Base-by-base conservation (phyloP, 2,797 vertebrate genomes). In the Paramormyrops hopkinsi region DNA sequence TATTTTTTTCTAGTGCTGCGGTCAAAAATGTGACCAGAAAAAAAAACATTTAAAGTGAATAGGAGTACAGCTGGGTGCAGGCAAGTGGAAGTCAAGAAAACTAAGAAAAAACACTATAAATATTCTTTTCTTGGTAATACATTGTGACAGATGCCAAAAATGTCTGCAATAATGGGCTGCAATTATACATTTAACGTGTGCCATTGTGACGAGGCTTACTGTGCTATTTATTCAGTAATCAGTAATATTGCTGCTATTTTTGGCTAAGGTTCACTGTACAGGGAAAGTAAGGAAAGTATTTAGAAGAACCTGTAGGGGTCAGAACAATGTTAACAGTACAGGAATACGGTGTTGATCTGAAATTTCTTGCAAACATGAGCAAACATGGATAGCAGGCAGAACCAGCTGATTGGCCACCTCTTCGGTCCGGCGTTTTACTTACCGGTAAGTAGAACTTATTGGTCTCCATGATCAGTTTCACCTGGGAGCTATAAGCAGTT, bases 361-460 rank as follows among this genome's bases (percentile, higher is more conserved):
- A 1, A 51, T 51, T 84, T 25, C 82, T 48, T 11, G 37, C 22
- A 48, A 44, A 84, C 46, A 84, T 4, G 41, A 84, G 9, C 82
- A 84, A 48, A 51, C 19, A 48, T 12, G 82, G 46, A 51, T 7
- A 50, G 82, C 41, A 50, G 8, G 41, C 41, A 44, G 82, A 84
- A 41, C 46, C 82, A 50, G 41, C 12, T 4, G 1, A 14, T 2
- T 73, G 3, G 65, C 7, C 37, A n/a, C 19, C 14, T 9, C 44
- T 48, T 2, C 22, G 14, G 9, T 59, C 14, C 9, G 44, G 89
- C 41, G 19, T 88, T 44, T 8, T 88, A 96, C 98, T 97, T 94
- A 99, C 98, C 89, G 98, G 98, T 86, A 99, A 94, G 93, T 99
- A 99, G 94, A 99, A 98, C 90, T 96, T 96, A 91, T 94, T 96